A percentile compares a stretch with the other conserved stretches of the same genome.
Conservation (phyloP, 2,113 vertebrate species). For the Prinia subflava region DNA sequence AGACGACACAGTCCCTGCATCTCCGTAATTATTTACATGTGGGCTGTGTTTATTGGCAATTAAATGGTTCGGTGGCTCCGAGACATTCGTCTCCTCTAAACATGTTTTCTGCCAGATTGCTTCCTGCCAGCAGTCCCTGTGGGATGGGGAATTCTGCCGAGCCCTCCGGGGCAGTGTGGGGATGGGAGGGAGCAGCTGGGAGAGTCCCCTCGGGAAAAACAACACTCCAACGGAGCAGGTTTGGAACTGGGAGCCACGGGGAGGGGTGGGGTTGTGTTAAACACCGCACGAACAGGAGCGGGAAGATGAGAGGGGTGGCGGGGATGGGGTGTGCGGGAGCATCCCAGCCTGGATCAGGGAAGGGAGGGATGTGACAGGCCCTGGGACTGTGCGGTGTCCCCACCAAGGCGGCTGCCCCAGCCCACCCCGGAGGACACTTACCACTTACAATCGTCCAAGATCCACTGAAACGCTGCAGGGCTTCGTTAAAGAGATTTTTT, state of each 20-base stretch:
- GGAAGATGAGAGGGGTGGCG: too few species aligned
- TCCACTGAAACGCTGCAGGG: background rate
- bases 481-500: background rate
- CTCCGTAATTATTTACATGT: constrained; percentile 10
- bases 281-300: rapidly evolving
- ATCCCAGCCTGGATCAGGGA: background rate
- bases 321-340: background rate
- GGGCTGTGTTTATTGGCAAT: constrained; percentile 46
- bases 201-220: background rate
- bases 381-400: rapidly evolving
- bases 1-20: background rate
- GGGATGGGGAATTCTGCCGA: background rate
- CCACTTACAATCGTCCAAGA: background rate
- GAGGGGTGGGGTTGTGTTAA: background rate
- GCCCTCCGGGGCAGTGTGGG: rapidly evolving
- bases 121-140: background rate
- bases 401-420: background rate
- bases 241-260: background rate
- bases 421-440: background rate
- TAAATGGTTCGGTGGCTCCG: background rate
- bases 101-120: constrained; percentile 17
- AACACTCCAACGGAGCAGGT: background rate
- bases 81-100: constrained; percentile 44
- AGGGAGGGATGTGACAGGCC: background rate
- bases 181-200: background rate